phyloP scores from a whole-genome alignment of 2,888 invertebrate species.

The Ernsta delagoae region DNA sequence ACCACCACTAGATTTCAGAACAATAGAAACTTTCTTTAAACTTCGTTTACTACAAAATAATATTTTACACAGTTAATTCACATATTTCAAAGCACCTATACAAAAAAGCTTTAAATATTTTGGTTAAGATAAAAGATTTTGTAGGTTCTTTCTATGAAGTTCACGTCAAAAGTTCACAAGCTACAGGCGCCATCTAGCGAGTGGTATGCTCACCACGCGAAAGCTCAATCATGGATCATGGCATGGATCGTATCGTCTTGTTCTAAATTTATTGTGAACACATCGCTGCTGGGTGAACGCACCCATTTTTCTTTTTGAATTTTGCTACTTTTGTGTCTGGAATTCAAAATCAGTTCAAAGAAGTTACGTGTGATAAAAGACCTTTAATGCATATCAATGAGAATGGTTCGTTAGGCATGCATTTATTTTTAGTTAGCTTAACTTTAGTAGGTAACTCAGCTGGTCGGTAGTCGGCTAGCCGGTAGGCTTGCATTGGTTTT shows the following conservation, averaged over 20 bases:
- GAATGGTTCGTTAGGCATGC: no score
- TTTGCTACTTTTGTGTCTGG: no score
- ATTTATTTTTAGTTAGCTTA: no score
- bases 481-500: no score
- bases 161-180: conserved; percentile 83
- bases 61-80: conserved; percentile 32
- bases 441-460: no score
- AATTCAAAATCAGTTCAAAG: no score
- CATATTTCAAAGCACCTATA: conserved; percentile 43
- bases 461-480: no score
- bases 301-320: conserved; percentile 36
- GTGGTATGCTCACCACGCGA: conserved; percentile 60
- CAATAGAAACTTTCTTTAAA: conserved; percentile 47
- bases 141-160: conserved; percentile 76
- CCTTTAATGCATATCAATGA: no score
- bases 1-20: conserved; percentile 24
- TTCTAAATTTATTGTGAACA: conserved; percentile 21
- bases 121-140: conserved; percentile 51
- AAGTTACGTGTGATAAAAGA: no score
- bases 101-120: conserved; percentile 76
- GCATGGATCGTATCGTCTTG: conserved; percentile 58
- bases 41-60: conserved; percentile 17
- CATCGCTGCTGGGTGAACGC: conserved; percentile 19
- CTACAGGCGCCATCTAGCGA: conserved; percentile 68
- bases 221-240: conserved; percentile 81